Conservation (phyloP, 1,140 invertebrate genomes). For the Eupristina koningsbergeri region DNA sequence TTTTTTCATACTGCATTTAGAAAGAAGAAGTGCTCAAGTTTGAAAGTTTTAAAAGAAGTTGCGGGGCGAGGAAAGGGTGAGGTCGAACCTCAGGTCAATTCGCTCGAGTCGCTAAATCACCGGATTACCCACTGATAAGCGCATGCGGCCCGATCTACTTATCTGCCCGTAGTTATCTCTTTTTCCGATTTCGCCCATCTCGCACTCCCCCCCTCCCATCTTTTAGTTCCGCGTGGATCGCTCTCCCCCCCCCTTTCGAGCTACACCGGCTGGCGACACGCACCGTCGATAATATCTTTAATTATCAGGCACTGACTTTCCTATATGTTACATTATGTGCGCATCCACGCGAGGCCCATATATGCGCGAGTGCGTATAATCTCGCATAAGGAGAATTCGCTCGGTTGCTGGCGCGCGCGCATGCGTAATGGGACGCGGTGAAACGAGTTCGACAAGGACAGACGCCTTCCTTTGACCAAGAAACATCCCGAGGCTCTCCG, state of each 20-base stretch:
- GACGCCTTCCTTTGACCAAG: constrained; percentile 32
- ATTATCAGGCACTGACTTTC: constrained; percentile 63
- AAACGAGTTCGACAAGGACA: constrained; percentile 36
- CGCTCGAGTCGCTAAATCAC: constrained; percentile 51
- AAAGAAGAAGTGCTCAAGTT: too few relatives aligned
- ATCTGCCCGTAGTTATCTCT: constrained; percentile 37
- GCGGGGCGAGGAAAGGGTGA: neutral
- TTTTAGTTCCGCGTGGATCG: constrained; percentile 53
- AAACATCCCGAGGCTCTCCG: neutral
- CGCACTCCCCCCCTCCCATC: constrained; percentile 33
- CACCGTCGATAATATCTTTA: constrained; percentile 71
- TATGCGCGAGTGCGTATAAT: neutral
- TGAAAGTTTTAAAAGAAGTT: neutral
- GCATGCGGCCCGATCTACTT: neutral
- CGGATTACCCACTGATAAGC: constrained; percentile 51
- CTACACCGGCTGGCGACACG: constrained; percentile 64
- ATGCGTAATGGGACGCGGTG: constrained; percentile 3
- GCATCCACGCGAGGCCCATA: too few relatives aligned
- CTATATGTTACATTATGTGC: neutral
- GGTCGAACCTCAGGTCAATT: neutral
- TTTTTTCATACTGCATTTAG: too few relatives aligned
- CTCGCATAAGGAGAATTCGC: constrained; percentile 1
- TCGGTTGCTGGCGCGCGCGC: neutral
- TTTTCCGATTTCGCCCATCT: constrained; percentile 52
- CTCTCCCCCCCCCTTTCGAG: neutral